These are phyloP conservation scores for Tamias sibiricus DNA, from an alignment of 2,113 vertebrate species.

Conservation along the genomic window DNA sequence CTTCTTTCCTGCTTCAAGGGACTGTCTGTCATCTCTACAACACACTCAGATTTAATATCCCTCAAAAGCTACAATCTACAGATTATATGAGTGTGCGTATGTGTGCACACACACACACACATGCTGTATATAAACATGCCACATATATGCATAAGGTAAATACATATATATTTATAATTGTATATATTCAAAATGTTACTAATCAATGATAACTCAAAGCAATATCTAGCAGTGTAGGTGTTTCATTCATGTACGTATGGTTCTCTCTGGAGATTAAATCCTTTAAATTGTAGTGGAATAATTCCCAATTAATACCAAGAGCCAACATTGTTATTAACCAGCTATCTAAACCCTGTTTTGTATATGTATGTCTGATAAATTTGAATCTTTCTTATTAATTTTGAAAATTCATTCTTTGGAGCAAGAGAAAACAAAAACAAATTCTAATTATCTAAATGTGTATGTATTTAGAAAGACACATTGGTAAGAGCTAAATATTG, in stretches of 20 bases:
- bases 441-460: not conserved
- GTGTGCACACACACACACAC: not conserved
- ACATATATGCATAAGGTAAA: not conserved
- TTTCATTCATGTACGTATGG: not conserved
- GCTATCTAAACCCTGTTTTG: not conserved
- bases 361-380: not conserved
- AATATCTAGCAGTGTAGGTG: not conserved
- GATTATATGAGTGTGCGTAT: not conserved
- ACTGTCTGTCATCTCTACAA: not conserved
- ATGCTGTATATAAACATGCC: not conserved
- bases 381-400: not conserved
- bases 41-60: not conserved
- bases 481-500: not conserved
- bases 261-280: not conserved
- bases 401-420: not conserved
- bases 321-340: not conserved
- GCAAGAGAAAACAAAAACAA: not conserved
- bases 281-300: constrained; percentile 19
- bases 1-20: not conserved
- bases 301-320: not conserved
- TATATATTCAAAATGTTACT: not conserved
- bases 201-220: not conserved
- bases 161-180: not conserved
- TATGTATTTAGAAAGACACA: not conserved
- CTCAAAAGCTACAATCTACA: not conserved